Evolutionary conservation across 2,888 invertebrate genomes (phyloP).

Genomic region (Lucinisca nassula): DNA sequence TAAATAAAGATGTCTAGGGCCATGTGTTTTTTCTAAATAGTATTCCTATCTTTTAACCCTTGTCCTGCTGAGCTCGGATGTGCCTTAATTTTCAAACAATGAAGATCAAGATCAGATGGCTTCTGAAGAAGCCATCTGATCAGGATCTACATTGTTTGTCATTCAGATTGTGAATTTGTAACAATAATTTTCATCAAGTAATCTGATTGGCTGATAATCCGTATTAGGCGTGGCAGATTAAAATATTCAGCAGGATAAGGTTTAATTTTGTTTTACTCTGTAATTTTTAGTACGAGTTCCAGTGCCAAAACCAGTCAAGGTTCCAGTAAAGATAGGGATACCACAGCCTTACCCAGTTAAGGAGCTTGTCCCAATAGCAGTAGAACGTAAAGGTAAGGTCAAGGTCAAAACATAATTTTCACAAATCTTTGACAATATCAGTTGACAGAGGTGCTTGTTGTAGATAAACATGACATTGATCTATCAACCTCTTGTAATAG

Average conservation of each 20-base stretch:
- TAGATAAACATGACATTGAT: background rate
- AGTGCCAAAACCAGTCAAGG: constrained; percentile 44
- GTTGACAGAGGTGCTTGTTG: background rate
- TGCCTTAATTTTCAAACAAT: too few relatives aligned
- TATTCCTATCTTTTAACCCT: too few relatives aligned
- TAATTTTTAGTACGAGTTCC: constrained; percentile 47
- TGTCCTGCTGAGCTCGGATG: too few relatives aligned
- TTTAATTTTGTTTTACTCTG: background rate
- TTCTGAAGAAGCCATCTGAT: too few relatives aligned
- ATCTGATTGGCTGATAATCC: too few relatives aligned
- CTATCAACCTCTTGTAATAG: background rate
- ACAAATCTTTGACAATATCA: background rate
- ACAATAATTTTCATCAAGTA: too few relatives aligned
- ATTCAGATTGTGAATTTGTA: too few relatives aligned
- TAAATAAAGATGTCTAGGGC: too few relatives aligned
- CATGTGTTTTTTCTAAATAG: background rate
- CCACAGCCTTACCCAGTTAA: constrained; percentile 56
- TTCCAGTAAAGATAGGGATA: constrained; percentile 35
- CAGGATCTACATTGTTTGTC: too few relatives aligned
- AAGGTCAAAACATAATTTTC: background rate
- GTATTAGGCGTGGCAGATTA: too few relatives aligned
- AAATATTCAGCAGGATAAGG: too few relatives aligned
- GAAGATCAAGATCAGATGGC: too few relatives aligned
- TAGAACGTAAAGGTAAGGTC: constrained; percentile 31
- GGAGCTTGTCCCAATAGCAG: constrained; percentile 23